Evolutionary conservation across 2,888 invertebrate genomes (phyloP), one percentile per base, ranked within the genome.

Genomic region (Stenotaenia linearis): DNA sequence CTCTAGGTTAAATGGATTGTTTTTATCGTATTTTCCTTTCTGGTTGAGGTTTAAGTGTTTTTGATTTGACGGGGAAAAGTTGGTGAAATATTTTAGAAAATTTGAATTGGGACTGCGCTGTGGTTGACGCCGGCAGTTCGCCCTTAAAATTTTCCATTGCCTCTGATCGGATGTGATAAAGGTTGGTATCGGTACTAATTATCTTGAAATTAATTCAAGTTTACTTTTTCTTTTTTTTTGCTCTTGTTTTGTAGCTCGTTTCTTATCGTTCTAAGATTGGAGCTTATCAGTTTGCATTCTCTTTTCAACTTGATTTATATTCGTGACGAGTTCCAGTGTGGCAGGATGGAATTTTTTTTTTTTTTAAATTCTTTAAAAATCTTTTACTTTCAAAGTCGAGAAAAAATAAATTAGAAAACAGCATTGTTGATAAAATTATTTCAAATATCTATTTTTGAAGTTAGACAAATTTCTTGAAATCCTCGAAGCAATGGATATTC

Each of bases 191-290:
- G 50, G 40, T 25, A 25, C 50, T 50, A 78, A 78, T 78, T 78
- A 78, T 78, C 78, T 50, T 78, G 78, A 78, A 78, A 78, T 78
- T 78, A 78, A 78, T 78, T 78, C 78, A 78, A 32, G 78, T 40
- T 50, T 78, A 50, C 45, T 78, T 40, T 45, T 78, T 50, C 21
- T 7, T 21, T 50, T 50, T 50, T 50, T 50, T 50, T 50, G 50
- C 50, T 50, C 50, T 50, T 50, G 50, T 50, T 50, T 50, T 18
- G 50, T 50, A 50, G 50, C 50, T 50, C 50, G 50, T 50, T 50
- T 50, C 50, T 50, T 50, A 50, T 50, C 50, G n/a, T 50, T 50
- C 50, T 50, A n/a, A 50, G 50, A 50, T 50, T 50, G 50, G n/a
- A 50, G 50, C 50, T 50, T 50, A 50, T 50, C 50, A 50, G 50